Evolutionary conservation across 2,888 invertebrate species (phyloP), one percentile per base, ranked within the genome.

Genomic region (Meganola albula): DNA sequence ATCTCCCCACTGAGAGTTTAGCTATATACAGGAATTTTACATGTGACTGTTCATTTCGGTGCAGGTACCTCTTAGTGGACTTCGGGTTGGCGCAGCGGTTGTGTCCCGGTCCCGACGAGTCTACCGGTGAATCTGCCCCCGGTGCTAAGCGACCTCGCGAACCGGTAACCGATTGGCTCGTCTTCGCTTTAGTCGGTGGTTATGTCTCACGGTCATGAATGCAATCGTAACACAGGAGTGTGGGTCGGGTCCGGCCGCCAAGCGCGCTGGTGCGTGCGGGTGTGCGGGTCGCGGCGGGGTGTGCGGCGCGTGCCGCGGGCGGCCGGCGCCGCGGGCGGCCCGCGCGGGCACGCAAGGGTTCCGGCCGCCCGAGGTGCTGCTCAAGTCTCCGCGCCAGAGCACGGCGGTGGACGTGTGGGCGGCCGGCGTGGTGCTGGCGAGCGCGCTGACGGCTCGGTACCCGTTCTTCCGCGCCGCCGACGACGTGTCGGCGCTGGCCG

Each of bases 401-500:
- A 92, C 93, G 57, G 93, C 93, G 40, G 93, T 97, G 48, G 97
- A 97, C 79, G 88, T 94, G 56, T 97, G 97, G 96, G 94, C 96
- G 27, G 90, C 90, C 24, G 96, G 96, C 36, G 92, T 96, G 28
- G 94, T 96, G 52, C 89, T 96, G 63, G 80, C 63, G 26, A 72
- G 71, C 53, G 68, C 94, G 47, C 84, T 96, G 20, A 92, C 92
- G 53, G 90, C 91, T 23, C 90, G 94, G 7, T 94, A 93, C 80
- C 95, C 95, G 30, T 93, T 96, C 73, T 94, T 96, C 70, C 91
- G 92, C 55, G 93, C 94, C 11, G 88, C 90, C 16, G 94, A 94
- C 73, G 83, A 83, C 73, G 65, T 63, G 39, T 88, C 92, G 18
- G 94, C 95, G 36, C 79, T 96, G 22, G 93, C 94, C 25, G 96